Conservation (phyloP, 2,888 invertebrate genomes). For the Lacanobia oleracea region DNA sequence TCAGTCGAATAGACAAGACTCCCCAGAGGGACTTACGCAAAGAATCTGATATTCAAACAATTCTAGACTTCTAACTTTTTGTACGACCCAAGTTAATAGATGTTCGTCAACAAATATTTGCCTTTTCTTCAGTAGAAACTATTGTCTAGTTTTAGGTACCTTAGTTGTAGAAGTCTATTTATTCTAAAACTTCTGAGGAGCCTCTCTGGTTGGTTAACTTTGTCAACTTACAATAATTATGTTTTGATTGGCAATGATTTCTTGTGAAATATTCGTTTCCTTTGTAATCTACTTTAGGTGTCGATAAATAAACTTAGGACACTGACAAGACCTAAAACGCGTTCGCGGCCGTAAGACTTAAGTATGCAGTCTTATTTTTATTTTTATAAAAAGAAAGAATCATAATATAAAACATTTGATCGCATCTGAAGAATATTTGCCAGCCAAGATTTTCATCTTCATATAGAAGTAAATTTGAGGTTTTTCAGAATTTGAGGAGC, state of each 20-base stretch:
- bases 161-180: constrained; percentile 2
- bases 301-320: no score
- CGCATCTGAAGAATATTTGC: no score
- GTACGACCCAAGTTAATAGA: constrained; percentile 22
- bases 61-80: constrained; percentile 25
- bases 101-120: constrained; percentile 13
- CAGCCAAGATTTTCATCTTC: no score
- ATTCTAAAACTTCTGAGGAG: not conserved
- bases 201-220: constrained; percentile 2
- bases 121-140: constrained; percentile 5
- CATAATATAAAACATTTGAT: no score
- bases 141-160: constrained; percentile 8
- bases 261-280: not conserved
- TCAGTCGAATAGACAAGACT: not conserved
- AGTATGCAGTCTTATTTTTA: no score
- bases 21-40: constrained; percentile 9
- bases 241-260: constrained; percentile 2
- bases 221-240: not conserved
- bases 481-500: no score
- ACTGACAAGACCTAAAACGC: no score
- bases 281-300: not conserved
- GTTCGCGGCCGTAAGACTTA: no score
- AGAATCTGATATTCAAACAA: constrained; percentile 31
- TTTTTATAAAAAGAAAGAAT: no score
- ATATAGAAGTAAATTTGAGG: no score